Evolutionary conservation across 2,113 vertebrate species (phyloP).

Genomic region (Laterallus jamaicensis): DNA sequence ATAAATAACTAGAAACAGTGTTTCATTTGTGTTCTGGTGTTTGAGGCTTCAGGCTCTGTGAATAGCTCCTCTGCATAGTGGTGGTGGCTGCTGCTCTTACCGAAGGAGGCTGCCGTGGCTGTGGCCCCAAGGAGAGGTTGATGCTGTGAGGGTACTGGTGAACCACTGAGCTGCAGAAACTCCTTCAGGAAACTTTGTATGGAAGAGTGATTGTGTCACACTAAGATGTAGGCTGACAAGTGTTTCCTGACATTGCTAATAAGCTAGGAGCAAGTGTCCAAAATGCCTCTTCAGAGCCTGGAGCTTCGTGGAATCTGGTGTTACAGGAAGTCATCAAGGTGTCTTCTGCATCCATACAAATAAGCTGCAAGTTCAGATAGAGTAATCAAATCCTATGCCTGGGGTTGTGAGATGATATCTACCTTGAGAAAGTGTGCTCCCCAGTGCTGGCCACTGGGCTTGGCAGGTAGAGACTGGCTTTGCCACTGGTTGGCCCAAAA

Average conservation of each 20-base stretch:
- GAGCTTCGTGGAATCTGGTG: not conserved
- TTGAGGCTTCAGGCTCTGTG: not conserved
- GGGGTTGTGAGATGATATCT: not conserved
- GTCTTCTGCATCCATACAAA: conserved; percentile 8
- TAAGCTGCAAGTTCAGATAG: not conserved
- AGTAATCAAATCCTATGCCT: not conserved
- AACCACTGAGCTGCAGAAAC: not conserved
- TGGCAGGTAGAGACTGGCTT: not conserved
- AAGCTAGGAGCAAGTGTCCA: not conserved
- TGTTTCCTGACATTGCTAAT: not conserved
- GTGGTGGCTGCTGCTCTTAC: not conserved
- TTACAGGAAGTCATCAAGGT: not conserved
- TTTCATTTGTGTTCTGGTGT: not conserved
- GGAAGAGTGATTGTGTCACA: not conserved
- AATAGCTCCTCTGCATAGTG: not conserved
- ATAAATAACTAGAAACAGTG: not conserved
- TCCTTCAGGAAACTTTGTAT: not conserved
- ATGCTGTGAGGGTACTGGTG: not conserved
- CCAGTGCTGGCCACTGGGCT: not conserved
- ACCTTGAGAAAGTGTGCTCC: not conserved
- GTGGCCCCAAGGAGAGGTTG: not conserved
- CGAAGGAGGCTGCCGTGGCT: not conserved
- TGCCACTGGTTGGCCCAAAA: not conserved
- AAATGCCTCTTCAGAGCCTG: not conserved
- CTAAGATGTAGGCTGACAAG: not conserved